Percentiles rank a stretch among this genome's conserved stretches.
Evolutionary conservation across 2,888 invertebrate genomes (phyloP).

Genomic region (Temnothorax rugatulus): DNA sequence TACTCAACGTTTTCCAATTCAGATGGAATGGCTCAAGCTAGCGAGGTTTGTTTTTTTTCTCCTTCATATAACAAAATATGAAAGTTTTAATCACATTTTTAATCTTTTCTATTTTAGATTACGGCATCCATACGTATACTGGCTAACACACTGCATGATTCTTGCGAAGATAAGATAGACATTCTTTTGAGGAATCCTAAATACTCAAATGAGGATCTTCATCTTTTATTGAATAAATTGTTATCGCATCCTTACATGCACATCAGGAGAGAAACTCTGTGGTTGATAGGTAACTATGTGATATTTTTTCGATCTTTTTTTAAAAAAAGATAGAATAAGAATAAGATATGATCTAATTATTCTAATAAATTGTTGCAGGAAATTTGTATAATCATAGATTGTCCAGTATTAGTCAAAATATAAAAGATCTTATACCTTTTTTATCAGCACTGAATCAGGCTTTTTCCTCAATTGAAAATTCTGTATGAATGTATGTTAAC

Average conservation of each 20-base stretch:
- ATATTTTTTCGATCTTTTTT: background rate
- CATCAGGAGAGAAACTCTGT: slow-evolving; percentile 82
- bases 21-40: slow-evolving; percentile 61
- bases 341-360: slow-evolving; percentile 14
- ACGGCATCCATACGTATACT: slow-evolving; percentile 81
- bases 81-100: slow-evolving; percentile 21
- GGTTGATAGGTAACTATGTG: slow-evolving; percentile 82
- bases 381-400: slow-evolving; percentile 82
- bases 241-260: slow-evolving; percentile 77
- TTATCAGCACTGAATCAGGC: slow-evolving; percentile 71
- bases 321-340: slow-evolving; percentile 6
- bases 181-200: slow-evolving; percentile 75
- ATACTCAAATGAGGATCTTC: slow-evolving; percentile 64
- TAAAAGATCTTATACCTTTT: slow-evolving; percentile 63
- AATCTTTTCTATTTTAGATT: slow-evolving; percentile 69
- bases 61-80: background rate
- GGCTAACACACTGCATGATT: slow-evolving; percentile 79
- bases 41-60: slow-evolving; percentile 63
- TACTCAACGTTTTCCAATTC: slow-evolving; percentile 47
- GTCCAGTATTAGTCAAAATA: slow-evolving; percentile 58
- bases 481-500: background rate
- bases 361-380: slow-evolving; percentile 74
- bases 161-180: slow-evolving; percentile 74
- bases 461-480: slow-evolving; percentile 42
- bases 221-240: slow-evolving; percentile 74